Base-by-base conservation (phyloP, 1,140 invertebrate genomes). In the Neocloeon triangulifer region DNA sequence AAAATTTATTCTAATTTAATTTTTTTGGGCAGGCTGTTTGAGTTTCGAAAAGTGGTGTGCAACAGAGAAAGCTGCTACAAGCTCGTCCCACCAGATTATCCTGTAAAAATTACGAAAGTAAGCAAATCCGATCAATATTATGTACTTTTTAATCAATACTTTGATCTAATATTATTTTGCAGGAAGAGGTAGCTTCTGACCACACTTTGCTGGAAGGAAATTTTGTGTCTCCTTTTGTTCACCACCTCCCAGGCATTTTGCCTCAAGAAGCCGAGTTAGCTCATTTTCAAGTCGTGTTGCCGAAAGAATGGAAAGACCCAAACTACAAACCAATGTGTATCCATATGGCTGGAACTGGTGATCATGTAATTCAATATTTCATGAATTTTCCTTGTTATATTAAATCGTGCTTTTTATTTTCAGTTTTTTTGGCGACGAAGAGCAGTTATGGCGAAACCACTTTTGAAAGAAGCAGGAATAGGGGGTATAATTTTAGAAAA, bases 261-360 rank as follows among this genome's bases (percentile, higher is more conserved):
- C 82, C 85, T 8, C 60, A 72, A 43, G 78, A 79, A 43, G 66
- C 74, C 2, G 70, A 79, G 51, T 73, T 65, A 36, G 79, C 79
- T 7, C 62, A 74, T 49, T 86, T 86, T 51, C 80, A 86, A 59
- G 59, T 86, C 22, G 49, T 95, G 30, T 48, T 95, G 38, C 89
- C 89, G 2, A 62, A 67, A 26, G 63, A 70, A 41, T 94, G 85
- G 85, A 51, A 52, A 3, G 60, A 63, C 12, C 49, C 65, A 30
- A 54, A 59, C 39, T 59, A 68, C 36, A 79, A 78, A 50, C 88
- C 89, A 13, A 62, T 95, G 18, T 86, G 86, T 55, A 61, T 98
- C 40, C 89, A 97, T 50, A 59, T 96, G 36, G 91, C 92, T 34
- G 91, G 91, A 25, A 99, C 94, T 34, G 94, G 94, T 28, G 94